Evolutionary conservation across 2,888 invertebrate species (phyloP).

Genomic region (Matsumyia berberina): DNA sequence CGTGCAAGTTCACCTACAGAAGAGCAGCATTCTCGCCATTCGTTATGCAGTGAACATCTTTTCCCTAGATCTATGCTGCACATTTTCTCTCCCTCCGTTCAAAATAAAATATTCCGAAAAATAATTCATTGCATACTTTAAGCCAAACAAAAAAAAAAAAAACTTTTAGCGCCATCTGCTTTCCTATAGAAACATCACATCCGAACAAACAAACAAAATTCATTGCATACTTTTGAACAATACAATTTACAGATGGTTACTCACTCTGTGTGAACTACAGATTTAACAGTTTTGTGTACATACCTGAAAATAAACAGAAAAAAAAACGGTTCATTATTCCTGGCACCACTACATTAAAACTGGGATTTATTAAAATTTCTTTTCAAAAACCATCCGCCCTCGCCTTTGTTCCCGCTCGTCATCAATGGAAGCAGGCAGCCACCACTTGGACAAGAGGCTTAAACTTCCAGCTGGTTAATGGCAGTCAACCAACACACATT

Average conservation of each 20-base stretch:
- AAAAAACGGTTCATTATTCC: conserved; percentile 40
- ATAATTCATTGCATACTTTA: conserved; percentile 12
- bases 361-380: neutral
- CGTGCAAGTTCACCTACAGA: too few species aligned
- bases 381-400: conserved; percentile 9
- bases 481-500: conserved; percentile 7
- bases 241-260: neutral
- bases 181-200: neutral
- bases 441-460: conserved; percentile 44
- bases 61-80: neutral
- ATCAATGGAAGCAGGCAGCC: conserved; percentile 10
- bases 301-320: conserved; percentile 65
- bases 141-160: too few species aligned
- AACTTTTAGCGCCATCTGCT: neutral
- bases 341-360: conserved; percentile 16
- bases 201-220: too few species aligned
- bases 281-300: conserved; percentile 15
- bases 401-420: conserved; percentile 1
- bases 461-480: conserved; percentile 51
- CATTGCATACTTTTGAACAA: conserved; percentile 44
- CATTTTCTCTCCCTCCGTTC: neutral
- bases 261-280: conserved; percentile 2
- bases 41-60: too few species aligned
- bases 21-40: too few species aligned
- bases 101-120: too few species aligned